Evolutionary conservation across 2,113 vertebrate genomes (phyloP).

Genomic region (Echinops telfairi): DNA sequence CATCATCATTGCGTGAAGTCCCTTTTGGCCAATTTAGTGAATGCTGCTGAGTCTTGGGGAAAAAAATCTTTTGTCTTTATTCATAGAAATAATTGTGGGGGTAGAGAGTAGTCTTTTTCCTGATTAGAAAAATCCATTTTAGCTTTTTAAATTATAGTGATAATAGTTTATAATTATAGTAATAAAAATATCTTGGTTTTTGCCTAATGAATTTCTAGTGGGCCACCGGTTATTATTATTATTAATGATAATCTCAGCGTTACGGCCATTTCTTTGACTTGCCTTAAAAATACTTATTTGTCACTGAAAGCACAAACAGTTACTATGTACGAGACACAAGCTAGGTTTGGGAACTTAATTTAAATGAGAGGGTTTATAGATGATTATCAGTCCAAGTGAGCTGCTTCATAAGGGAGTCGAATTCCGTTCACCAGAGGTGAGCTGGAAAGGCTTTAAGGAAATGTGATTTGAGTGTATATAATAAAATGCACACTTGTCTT

Average conservation of each 20-base stretch:
- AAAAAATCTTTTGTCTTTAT: conserved; percentile 71
- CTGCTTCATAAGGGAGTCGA: background rate
- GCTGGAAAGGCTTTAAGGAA: background rate
- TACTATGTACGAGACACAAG: background rate
- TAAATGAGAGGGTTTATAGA: background rate
- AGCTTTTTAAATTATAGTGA: conserved; percentile 68
- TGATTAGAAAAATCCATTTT: conserved; percentile 77
- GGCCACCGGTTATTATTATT: conserved; percentile 52
- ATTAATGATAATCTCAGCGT: conserved; percentile 60
- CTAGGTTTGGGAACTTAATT: conserved; percentile 21
- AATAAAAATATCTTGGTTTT: conserved; percentile 70
- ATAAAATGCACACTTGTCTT: background rate
- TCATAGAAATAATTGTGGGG: conserved; percentile 71
- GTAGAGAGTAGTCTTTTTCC: conserved; percentile 71
- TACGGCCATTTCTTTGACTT: conserved; percentile 66
- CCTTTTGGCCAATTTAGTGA: conserved; percentile 80
- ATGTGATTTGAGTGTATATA: background rate
- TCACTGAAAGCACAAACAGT: background rate
- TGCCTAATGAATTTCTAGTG: conserved; percentile 72
- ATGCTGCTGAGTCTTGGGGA: conserved; percentile 63
- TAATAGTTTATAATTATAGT: conserved; percentile 72
- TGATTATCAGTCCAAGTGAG: background rate
- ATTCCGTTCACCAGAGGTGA: conserved; percentile 4
- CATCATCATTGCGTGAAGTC: conserved; percentile 79
- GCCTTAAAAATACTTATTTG: conserved; percentile 44